phyloP scores from a whole-genome alignment of 1,140 invertebrate species.

The Lepidostoma basale region DNA sequence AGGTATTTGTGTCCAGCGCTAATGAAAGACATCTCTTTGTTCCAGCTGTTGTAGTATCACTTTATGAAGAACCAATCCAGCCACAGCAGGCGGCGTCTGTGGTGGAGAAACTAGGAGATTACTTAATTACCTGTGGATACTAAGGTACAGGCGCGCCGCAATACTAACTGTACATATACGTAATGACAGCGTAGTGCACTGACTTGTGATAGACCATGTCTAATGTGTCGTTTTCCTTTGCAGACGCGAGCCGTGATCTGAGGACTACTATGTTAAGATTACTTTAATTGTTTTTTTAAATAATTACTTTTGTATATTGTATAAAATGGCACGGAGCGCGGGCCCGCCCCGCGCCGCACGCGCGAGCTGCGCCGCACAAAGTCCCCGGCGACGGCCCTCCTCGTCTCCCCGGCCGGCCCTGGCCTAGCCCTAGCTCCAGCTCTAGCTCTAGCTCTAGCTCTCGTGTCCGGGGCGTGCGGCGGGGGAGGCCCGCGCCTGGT shows the following conservation, averaged over 20 bases:
- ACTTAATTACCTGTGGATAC: slow-evolving; percentile 92
- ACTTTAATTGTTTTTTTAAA: slow-evolving; percentile 58
- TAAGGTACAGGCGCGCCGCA: slow-evolving; percentile 60
- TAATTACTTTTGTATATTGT: slow-evolving; percentile 65
- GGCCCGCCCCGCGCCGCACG: slow-evolving; percentile 37
- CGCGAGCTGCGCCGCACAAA: slow-evolving; percentile 47
- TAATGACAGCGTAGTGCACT: not conserved
- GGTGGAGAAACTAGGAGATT: slow-evolving; percentile 94
- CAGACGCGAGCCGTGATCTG: slow-evolving; percentile 61
- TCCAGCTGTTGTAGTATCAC: slow-evolving; percentile 85
- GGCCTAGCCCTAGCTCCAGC: too few relatives aligned
- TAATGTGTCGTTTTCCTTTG: not conserved
- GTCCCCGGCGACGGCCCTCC: slow-evolving; percentile 9
- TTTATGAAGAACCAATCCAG: slow-evolving; percentile 93
- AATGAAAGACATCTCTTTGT: too few relatives aligned
- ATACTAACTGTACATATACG: not conserved
- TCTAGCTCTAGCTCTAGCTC: too few relatives aligned
- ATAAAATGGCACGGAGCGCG: slow-evolving; percentile 60
- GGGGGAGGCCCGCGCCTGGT: slow-evolving; percentile 8
- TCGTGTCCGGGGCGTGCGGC: not conserved
- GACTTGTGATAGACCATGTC: not conserved
- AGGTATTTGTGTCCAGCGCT: too few relatives aligned
- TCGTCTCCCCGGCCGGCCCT: too few relatives aligned
- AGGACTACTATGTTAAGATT: slow-evolving; percentile 61
- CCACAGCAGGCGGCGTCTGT: slow-evolving; percentile 92